A percentile compares a stretch with the other conserved stretches of the same genome.
These are phyloP conservation scores for Myathropa florea DNA, from an alignment of 2,888 invertebrate species.

Conservation along the genomic window DNA sequence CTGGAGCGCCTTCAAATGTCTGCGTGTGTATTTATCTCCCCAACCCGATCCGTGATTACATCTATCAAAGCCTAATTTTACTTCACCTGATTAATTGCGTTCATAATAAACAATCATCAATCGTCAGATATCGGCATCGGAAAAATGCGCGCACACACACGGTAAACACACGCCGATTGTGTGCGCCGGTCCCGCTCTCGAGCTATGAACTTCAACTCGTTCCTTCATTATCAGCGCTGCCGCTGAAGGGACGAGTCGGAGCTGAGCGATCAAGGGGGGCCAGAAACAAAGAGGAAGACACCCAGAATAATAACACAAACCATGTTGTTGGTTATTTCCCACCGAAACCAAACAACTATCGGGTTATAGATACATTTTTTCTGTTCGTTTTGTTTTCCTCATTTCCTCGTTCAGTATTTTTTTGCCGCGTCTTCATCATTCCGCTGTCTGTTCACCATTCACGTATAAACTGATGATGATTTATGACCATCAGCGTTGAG, in stretches of 20 bases:
- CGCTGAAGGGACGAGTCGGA: background rate
- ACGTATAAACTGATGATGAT: conserved; percentile 70
- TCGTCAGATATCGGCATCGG: conserved; percentile 62
- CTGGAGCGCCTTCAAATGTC: background rate
- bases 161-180: background rate
- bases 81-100: conserved; percentile 69
- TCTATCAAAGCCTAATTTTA: conserved; percentile 58
- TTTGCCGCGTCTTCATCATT: conserved; percentile 38
- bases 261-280: too few relatives aligned
- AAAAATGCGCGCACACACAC: conserved; percentile 1
- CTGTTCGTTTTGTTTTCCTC: background rate
- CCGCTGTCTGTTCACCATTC: conserved; percentile 53
- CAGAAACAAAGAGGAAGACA: conserved; percentile 8
- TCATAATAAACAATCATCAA: conserved; percentile 69
- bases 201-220: conserved; percentile 60
- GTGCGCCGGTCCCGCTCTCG: background rate
- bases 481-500: conserved; percentile 60
- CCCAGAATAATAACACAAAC: conserved; percentile 50
- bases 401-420: background rate
- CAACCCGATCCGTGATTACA: conserved; percentile 17
- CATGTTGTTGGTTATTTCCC: conserved; percentile 64
- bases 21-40: background rate
- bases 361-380: conserved; percentile 37
- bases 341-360: conserved; percentile 62
- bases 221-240: conserved; percentile 36